Percentiles rank a stretch among this genome's conserved stretches.
Conservation (phyloP, 2,888 invertebrate genomes). For the Girardia tigrina region DNA sequence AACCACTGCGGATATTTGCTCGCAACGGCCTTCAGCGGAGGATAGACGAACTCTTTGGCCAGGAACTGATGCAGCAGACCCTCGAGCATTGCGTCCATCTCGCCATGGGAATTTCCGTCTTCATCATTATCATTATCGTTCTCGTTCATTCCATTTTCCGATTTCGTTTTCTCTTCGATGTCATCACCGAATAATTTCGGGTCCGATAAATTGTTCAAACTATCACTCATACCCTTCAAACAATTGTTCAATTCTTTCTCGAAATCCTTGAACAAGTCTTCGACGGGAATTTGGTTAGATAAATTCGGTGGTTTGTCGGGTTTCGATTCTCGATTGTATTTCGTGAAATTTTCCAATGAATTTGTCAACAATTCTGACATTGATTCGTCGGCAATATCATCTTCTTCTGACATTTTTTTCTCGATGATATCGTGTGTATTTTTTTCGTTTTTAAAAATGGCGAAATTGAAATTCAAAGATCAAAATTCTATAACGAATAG, state of each 20-base stretch:
- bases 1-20: not conserved
- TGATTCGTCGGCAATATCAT: not conserved
- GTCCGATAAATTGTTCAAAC: constrained; percentile 4
- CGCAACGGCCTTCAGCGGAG: not conserved
- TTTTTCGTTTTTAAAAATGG: too few relatives aligned
- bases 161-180: too few relatives aligned
- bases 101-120: not conserved
- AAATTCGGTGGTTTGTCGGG: not conserved
- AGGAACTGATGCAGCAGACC: not conserved
- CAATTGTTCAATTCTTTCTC: constrained; percentile 2
- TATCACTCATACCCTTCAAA: not conserved
- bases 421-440: too few relatives aligned
- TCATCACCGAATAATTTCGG: not conserved
- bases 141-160: too few relatives aligned
- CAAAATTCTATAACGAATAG: too few relatives aligned
- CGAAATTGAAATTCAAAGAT: too few relatives aligned
- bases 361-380: not conserved
- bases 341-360: not conserved
- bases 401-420: not conserved
- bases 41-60: not conserved
- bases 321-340: not conserved
- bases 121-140: too few relatives aligned
- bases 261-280: not conserved
- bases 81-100: not conserved
- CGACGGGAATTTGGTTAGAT: not conserved